Evolutionary conservation across 2,113 vertebrate species (phyloP).

Genomic region (Rhea americana): DNA sequence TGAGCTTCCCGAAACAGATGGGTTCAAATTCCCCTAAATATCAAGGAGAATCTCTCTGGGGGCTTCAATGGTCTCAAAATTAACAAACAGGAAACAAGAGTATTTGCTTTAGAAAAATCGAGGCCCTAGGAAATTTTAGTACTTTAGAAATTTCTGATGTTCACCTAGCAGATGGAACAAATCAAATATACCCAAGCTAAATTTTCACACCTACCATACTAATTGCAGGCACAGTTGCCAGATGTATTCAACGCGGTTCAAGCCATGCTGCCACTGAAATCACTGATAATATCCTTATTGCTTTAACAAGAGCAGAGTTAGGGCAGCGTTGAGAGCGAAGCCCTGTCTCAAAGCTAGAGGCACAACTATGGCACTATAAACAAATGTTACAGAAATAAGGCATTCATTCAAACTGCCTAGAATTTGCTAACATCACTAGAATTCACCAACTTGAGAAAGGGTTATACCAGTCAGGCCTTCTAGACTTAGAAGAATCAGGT

Average conservation of each 20-base stretch:
- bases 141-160: too few relatives aligned
- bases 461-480: neutral
- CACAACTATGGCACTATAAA: neutral
- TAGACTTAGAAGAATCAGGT: neutral
- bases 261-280: rapidly evolving
- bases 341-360: neutral
- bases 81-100: neutral
- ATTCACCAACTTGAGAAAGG: neutral
- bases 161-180: neutral
- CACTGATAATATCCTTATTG: neutral
- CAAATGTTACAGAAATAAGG: neutral
- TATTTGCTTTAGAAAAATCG: neutral
- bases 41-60: neutral
- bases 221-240: neutral
- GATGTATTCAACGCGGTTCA: rapidly evolving
- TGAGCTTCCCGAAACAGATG: neutral
- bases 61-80: neutral
- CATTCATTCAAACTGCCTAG: neutral
- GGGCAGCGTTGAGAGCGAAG: neutral
- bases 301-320: neutral
- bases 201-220: neutral
- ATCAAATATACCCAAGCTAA: neutral
- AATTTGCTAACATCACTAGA: too few relatives aligned
- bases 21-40: neutral
- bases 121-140: neutral